Evolutionary conservation across 2,888 invertebrate species (phyloP).

Genomic region (Lasiommata megera): DNA sequence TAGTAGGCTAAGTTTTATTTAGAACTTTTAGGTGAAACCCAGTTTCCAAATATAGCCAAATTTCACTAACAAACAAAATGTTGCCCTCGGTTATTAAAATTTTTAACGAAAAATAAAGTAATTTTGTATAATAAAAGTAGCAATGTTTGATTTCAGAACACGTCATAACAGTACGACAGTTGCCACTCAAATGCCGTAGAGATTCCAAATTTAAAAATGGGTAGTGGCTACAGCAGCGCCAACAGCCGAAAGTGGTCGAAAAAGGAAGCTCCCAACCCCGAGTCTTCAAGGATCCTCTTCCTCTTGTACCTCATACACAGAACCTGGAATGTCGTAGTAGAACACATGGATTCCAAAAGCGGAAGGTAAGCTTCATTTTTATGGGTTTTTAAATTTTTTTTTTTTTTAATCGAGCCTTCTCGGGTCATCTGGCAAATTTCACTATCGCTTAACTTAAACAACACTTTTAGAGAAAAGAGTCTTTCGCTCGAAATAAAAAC

Average conservation of each 20-base stretch:
- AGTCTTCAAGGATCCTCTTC: conserved; percentile 83
- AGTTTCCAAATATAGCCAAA: too few species aligned
- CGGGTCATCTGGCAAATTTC: too few species aligned
- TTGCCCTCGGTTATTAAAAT: too few species aligned
- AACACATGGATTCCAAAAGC: conserved; percentile 81
- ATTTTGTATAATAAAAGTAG: neutral
- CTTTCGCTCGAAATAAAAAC: too few species aligned
- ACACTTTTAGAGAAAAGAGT: too few species aligned
- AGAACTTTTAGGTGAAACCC: too few species aligned
- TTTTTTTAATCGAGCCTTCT: too few species aligned
- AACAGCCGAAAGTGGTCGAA: conserved; percentile 54
- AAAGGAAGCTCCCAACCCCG: conserved; percentile 62
- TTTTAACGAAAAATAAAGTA: neutral
- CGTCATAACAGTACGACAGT: conserved; percentile 25
- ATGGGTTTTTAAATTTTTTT: neutral
- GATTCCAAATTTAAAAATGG: conserved; percentile 49
- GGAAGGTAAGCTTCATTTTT: conserved; percentile 53
- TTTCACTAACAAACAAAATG: too few species aligned
- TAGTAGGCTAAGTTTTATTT: too few species aligned
- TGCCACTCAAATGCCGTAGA: conserved; percentile 39
- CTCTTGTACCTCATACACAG: conserved; percentile 85
- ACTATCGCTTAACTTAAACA: too few species aligned
- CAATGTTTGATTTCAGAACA: conserved; percentile 38
- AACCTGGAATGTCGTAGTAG: conserved; percentile 85
- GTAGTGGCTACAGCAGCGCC: conserved; percentile 58